These are phyloP conservation scores for Scaptomyza flava DNA, from an alignment of 2,888 invertebrate species.

Conservation along the genomic window DNA sequence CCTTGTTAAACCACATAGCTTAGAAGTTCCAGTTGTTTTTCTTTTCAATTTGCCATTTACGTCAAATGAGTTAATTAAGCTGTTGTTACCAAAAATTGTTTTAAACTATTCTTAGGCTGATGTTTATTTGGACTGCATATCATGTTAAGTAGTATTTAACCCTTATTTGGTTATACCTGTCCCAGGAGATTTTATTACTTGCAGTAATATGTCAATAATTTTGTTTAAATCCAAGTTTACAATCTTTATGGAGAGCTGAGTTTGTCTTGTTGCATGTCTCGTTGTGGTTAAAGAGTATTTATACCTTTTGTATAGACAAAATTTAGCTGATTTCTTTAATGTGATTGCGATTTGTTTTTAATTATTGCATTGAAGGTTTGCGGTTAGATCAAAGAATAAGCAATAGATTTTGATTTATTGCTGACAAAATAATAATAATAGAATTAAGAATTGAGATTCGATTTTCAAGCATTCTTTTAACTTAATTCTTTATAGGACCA, in stretches of 20 bases:
- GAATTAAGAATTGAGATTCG: no score
- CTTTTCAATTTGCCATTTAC: background rate
- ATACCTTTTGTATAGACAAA: background rate
- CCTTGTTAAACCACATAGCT: background rate
- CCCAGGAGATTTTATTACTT: slow-evolving; percentile 13
- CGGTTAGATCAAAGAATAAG: background rate
- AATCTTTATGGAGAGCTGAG: slow-evolving; percentile 2
- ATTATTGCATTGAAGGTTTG: background rate
- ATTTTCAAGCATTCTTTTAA: no score
- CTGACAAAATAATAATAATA: no score
- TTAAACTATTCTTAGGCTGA: slow-evolving; percentile 2
- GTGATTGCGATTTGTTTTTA: background rate
- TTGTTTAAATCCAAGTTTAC: background rate
- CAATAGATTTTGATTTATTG: no score
- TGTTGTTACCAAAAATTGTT: slow-evolving; percentile 12
- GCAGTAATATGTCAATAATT: slow-evolving; percentile 16
- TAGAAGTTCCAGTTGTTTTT: background rate
- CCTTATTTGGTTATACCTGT: background rate
- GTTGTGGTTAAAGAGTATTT: background rate
- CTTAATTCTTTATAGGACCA: no score
- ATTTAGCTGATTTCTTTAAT: background rate
- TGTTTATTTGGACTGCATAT: slow-evolving; percentile 5
- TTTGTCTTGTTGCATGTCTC: slow-evolving; percentile 5
- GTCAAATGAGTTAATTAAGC: slow-evolving; percentile 15
- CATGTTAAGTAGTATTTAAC: background rate